phyloP scores from a whole-genome alignment of 2,888 invertebrate genomes.

The Chrysotoxum bicinctum region DNA sequence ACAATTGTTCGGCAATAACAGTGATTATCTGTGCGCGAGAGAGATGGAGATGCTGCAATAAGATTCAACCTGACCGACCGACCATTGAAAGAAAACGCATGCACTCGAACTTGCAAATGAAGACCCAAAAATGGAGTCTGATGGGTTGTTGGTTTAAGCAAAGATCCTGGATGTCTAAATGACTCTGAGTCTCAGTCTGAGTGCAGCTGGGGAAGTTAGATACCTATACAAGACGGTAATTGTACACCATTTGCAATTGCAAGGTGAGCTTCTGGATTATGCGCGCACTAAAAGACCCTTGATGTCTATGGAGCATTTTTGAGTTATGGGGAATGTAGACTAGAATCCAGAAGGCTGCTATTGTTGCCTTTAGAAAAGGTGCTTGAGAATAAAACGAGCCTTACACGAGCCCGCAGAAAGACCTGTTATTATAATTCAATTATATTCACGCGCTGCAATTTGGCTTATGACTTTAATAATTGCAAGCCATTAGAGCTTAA shows the following conservation, averaged over 20 bases:
- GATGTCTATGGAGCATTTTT: slow-evolving; percentile 1
- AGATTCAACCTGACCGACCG: slow-evolving; percentile 49
- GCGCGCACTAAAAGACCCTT: not conserved
- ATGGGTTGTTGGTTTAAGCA: slow-evolving; percentile 50
- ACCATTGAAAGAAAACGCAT: slow-evolving; percentile 18
- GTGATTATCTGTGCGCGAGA: slow-evolving; percentile 55
- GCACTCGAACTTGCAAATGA: slow-evolving; percentile 46
- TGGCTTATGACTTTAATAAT: slow-evolving; percentile 24
- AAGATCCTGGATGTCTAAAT: slow-evolving; percentile 30
- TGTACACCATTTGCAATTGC: slow-evolving; percentile 58
- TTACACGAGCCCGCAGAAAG: not conserved
- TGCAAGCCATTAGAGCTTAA: not conserved
- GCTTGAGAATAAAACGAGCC: not conserved
- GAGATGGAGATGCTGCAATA: slow-evolving; percentile 40
- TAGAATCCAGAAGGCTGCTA: slow-evolving; percentile 2
- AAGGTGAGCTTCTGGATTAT: slow-evolving; percentile 57
- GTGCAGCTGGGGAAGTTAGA: slow-evolving; percentile 33
- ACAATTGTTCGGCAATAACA: slow-evolving; percentile 69
- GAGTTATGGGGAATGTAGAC: slow-evolving; percentile 12
- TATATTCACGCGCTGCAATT: slow-evolving; percentile 34
- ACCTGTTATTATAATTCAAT: slow-evolving; percentile 51
- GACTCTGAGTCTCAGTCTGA: not conserved
- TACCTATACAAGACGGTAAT: slow-evolving; percentile 32
- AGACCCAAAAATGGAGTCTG: slow-evolving; percentile 56
- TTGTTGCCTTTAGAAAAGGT: slow-evolving; percentile 4